Base-by-base conservation (phyloP, 2,888 invertebrate species). In the Euclidia mi region DNA sequence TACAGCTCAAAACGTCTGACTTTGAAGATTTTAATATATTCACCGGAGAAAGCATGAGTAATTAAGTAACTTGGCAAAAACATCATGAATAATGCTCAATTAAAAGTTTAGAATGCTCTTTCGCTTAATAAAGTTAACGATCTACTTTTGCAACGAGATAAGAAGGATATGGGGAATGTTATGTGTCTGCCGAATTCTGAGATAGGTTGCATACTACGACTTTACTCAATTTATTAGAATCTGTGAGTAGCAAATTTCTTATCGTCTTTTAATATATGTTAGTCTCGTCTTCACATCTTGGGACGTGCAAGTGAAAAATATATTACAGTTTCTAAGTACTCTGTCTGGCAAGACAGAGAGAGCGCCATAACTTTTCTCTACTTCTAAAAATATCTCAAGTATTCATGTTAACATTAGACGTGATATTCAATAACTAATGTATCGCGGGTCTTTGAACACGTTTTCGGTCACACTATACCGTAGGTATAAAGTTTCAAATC, bases 21-120 rank as follows among this genome's bases (percentile, higher is more conserved):
- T 73, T 65, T 51, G 57, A 64, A 61, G 62, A 71, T 69, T 78
- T 71, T 72, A 75, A 66, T 64, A 57, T 60, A 64, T 71, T 75
- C 77, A 48, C 50, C 9, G 2, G 61, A 63, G 69, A 59, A 71
- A 53, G 79, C 80, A 70, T 76, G 60, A 73, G 75, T 76, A 65
- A 73, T 74, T 70, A 65, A 64, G 62, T 61, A 67, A 70, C 53
- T 79, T 73, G 65, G 62, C 57, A 65, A 63, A 68, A 76, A 79
- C 75, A 76, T 76, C 72, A 74, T 79, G 79, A 82, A 81, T 82
- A 78, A 75, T 79, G 71, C 71, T 74, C 74, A 73, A 79, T 81
- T 76, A 78, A 65, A 70, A 81, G 59, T 78, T 74, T 66, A 66
- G 65, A 65, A 72, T 67, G 71, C 70, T 68, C 76, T 71, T 71